Conservation (phyloP, 2,888 invertebrate species). For the Quadroppia sp. region DNA sequence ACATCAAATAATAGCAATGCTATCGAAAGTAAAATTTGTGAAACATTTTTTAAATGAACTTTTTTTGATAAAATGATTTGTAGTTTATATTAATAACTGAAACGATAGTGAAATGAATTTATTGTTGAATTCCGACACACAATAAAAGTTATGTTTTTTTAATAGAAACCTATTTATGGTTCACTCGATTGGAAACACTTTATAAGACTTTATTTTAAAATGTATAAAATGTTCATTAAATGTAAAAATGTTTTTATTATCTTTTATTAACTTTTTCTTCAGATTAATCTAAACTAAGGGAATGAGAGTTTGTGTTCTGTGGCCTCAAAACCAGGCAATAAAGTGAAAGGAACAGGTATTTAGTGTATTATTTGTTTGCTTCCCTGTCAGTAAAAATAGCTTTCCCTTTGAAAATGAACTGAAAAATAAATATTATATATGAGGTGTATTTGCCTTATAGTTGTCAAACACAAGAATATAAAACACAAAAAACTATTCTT, state of each 20-base stretch:
- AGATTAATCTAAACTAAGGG: constrained; percentile 22
- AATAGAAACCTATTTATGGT: constrained; percentile 23
- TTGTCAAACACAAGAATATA: constrained; percentile 14
- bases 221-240: constrained; percentile 24
- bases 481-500: background rate
- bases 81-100: no score
- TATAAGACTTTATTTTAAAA: background rate
- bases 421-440: constrained; percentile 30
- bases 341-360: constrained; percentile 37
- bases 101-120: no score
- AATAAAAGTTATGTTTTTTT: background rate
- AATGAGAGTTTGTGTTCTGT: background rate
- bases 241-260: constrained; percentile 11
- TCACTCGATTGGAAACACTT: background rate
- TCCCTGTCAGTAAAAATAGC: constrained; percentile 35
- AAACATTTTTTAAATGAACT: no score
- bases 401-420: constrained; percentile 10
- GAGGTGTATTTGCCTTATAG: background rate
- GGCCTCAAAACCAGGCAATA: constrained; percentile 22
- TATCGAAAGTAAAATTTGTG: no score
- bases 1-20: no score
- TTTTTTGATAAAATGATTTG: no score
- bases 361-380: constrained; percentile 17
- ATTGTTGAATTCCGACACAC: background rate
- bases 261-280: background rate